Base-by-base conservation (phyloP, 1,140 invertebrate species). In the Micrasema minimum region DNA sequence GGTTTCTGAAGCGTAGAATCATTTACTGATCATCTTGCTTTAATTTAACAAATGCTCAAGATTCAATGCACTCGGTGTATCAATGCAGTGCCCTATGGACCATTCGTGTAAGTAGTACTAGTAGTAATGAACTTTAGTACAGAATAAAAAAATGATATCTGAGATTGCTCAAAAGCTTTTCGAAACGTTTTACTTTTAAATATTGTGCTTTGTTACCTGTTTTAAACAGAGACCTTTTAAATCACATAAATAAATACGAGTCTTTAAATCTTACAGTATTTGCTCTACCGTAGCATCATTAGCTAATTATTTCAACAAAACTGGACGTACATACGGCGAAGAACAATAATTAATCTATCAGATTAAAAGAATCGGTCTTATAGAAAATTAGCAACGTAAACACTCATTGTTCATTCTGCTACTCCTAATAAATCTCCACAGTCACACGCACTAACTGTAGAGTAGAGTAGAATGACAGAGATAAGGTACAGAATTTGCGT, bases 311-410 rank as follows among this genome's bases (percentile, higher is more conserved):
- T 37, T 35, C n/a, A n/a, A n/a, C n/a, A n/a, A n/a, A 18, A 18
- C 53, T 57, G 37, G 37, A 37, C 37, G 31, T 35, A 14, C 14
- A 16, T 22, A 14, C 14, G 18, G n/a, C 16, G 10, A n/a, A 45
- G 26, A 10, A 37, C 23, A 37, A 50, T 66, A 48, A 66, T 73
- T 69, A 69, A 66, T 5, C 31, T 65, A 73, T 73, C 66, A 46
- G 66, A 72, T 69, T 51, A 38, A 31, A 48, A 69, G 61, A 73
- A 20, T 46, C 43, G 45, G 51, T 43, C 14, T 68, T 51, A 50
- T 72, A 64, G 71, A 72, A 72, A 72, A 72, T 68, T 72, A 72
- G 23, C 43, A 65, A 46, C 20, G 14, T 48, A 65, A 5, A n/a
- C 26, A n/a, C 35, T 51, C 48, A 66, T 53, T 53, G 64, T 66